Base-by-base conservation (phyloP, 2,888 invertebrate genomes). In the Cybosia mesomella region DNA sequence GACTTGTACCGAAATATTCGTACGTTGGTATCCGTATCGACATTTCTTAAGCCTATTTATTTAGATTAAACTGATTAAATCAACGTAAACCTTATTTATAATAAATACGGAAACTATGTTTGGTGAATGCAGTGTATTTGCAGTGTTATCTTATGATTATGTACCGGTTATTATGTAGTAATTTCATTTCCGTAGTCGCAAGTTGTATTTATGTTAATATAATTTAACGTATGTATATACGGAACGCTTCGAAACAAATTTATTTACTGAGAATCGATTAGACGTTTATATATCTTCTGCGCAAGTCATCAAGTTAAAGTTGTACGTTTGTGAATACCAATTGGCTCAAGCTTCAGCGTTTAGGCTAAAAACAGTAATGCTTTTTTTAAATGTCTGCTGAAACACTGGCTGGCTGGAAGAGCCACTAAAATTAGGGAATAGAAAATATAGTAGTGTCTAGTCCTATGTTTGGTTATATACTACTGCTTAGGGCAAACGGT, bases 191-290 rank as follows among this genome's bases (percentile, higher is more conserved):
- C 7, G 43, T 18, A 5, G 18, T 43, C 43, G 18, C 18, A 43
- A 43, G 43, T 43, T 18, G 7, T 43, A 43, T 43, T 43, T 3
- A 49, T 8, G 2, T 49, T 7, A 18, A 18, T 1, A 18, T n/a
- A 49, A n/a, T 43, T 7, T 18, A n/a, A 8, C 15, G 2, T 28
- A 8, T 5, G 8, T 13, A 55, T 2, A 24, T 15, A 28, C 8
- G 13, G 24, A 55, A 55, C 28, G 15, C 55, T 75, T 71, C 62
- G n/a, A 49, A 49, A 59, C 36, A 15, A 59, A 36, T 36, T 36
- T 59, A 21, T 36, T 36, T 59, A 22, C 13, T 22, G 22, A 59
- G 9, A 34, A 59, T 59, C 22, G 39, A 59, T 39, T 36, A 59
- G 36, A 1, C 39, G 59, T 22, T 55, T 55, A 28, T 55, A 36